Conservation (phyloP, 1,140 invertebrate genomes). For the Brachionus rotundiformis region DNA sequence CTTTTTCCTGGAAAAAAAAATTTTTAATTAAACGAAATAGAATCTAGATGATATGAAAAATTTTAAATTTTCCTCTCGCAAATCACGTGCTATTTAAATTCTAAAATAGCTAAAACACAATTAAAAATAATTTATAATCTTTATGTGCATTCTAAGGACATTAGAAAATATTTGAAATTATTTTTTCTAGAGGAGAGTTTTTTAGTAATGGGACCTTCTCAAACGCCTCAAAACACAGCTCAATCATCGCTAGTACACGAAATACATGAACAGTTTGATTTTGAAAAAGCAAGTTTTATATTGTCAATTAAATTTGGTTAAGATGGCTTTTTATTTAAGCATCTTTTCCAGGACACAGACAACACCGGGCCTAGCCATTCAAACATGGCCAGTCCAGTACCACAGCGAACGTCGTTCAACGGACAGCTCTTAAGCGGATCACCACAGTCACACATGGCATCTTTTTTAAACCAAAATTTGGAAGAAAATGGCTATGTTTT, state of each 20-base stretch:
- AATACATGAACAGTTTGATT: conserved; percentile 41
- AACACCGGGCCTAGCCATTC: not conserved
- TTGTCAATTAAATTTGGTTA: too few relatives aligned
- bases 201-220: not conserved
- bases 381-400: not conserved
- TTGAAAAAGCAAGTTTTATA: not conserved
- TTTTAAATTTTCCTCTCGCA: not conserved
- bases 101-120: not conserved
- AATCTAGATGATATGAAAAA: not conserved
- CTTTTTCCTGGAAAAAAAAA: not conserved
- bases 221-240: not conserved
- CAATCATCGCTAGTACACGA: conserved; percentile 5
- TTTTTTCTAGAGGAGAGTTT: not conserved
- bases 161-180: not conserved
- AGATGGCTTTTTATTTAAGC: not conserved
- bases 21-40: not conserved
- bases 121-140: not conserved
- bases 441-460: conserved; percentile 3
- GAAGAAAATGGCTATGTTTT: conserved; percentile 51
- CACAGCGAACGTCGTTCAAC: not conserved
- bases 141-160: conserved; percentile 8
- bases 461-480: conserved; percentile 22
- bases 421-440: not conserved
- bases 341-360: conserved; percentile 11
- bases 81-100: not conserved